Percentiles rank a stretch among this genome's conserved stretches.
These are phyloP conservation scores for Hirtodrosophila cameraria DNA, from an alignment of 2,888 invertebrate species.

Conservation along the genomic window DNA sequence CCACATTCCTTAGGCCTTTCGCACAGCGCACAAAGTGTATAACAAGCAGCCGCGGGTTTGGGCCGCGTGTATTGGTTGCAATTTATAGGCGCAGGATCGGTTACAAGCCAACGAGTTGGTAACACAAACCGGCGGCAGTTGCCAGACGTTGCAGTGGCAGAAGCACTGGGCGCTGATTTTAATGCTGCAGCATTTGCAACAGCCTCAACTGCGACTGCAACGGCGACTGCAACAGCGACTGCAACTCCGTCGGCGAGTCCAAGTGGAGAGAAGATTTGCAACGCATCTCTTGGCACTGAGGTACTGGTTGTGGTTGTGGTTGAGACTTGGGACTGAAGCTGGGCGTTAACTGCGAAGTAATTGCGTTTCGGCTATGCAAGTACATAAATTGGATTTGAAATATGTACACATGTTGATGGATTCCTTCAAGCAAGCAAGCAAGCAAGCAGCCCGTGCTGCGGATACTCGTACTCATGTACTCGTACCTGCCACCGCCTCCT, in stretches of 20 bases:
- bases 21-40: slow-evolving; percentile 40
- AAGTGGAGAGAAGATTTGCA: slow-evolving; percentile 45
- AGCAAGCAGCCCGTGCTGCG: slow-evolving; percentile 39
- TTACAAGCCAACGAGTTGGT: slow-evolving; percentile 77
- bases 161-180: slow-evolving; percentile 52
- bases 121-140: slow-evolving; percentile 73
- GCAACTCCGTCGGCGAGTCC: neutral
- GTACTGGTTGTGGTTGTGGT: slow-evolving; percentile 15
- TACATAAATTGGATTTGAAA: slow-evolving; percentile 80
- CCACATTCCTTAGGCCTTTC: slow-evolving; percentile 13
- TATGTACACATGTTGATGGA: slow-evolving; percentile 79
- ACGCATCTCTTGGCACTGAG: slow-evolving; percentile 49
- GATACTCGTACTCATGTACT: slow-evolving; percentile 30
- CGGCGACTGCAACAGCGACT: slow-evolving; percentile 7
- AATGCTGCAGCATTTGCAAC: slow-evolving; percentile 20
- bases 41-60: slow-evolving; percentile 74
- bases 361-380: slow-evolving; percentile 78
- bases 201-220: neutral
- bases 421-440: slow-evolving; percentile 56
- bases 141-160: slow-evolving; percentile 51
- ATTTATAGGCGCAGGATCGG: slow-evolving; percentile 77
- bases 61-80: slow-evolving; percentile 69
- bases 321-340: slow-evolving; percentile 36
- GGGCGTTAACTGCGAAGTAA: slow-evolving; percentile 78
- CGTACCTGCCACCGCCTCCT: slow-evolving; percentile 48